Percentiles rank a stretch among this genome's conserved stretches.
Evolutionary conservation across 2,113 vertebrate genomes (phyloP).

Genomic region (Brachypteracias leptosomus): DNA sequence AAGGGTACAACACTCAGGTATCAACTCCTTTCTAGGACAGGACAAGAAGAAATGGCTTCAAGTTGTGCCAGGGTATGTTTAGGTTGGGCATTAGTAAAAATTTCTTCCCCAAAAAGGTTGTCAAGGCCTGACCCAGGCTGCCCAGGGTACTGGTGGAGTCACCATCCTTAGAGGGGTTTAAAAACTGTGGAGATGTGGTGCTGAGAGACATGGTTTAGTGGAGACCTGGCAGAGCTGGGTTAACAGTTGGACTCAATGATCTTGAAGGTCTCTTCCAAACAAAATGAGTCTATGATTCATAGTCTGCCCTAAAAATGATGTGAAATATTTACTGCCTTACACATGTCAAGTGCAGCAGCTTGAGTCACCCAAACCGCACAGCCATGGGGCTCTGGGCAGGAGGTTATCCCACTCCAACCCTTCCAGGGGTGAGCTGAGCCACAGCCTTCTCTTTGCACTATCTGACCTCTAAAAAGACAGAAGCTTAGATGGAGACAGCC

Average conservation of each 20-base stretch:
- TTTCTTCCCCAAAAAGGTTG: neutral
- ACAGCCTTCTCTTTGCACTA: neutral
- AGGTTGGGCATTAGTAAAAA: neutral
- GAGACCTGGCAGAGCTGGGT: neutral
- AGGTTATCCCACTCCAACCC: neutral
- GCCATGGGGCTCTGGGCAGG: fast-evolving
- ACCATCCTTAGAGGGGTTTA: neutral
- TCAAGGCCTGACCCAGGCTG: neutral
- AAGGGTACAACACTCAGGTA: neutral
- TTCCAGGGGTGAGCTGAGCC: neutral
- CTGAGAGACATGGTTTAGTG: no score
- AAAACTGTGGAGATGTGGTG: no score
- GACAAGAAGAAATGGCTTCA: neutral
- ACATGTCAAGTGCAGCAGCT: neutral
- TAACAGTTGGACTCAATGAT: neutral
- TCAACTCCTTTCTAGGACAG: neutral
- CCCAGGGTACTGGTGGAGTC: neutral
- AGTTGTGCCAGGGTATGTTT: neutral
- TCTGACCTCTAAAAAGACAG: neutral
- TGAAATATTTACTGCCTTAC: neutral
- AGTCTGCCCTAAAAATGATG: no score
- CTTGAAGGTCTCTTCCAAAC: neutral
- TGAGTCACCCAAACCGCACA: fast-evolving
- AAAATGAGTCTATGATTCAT: neutral
- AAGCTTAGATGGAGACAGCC: neutral